Percentiles rank a stretch among this genome's conserved stretches.
phyloP scores from a whole-genome alignment of 2,888 invertebrate species.

The Epinotia brunnichana region DNA sequence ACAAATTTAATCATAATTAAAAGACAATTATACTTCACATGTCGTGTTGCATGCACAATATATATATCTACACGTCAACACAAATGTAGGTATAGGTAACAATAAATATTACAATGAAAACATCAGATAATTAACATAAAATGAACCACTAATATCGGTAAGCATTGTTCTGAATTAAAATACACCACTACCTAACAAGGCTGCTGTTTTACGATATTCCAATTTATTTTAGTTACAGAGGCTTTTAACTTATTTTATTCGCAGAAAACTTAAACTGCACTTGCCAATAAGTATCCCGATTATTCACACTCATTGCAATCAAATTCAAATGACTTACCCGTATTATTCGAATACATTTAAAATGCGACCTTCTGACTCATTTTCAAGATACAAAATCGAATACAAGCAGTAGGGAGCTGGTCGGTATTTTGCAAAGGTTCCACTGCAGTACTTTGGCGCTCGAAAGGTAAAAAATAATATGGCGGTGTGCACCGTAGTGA shows the following conservation, averaged over 20 bases:
- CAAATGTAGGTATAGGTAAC: too few species aligned
- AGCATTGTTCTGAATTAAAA: neutral
- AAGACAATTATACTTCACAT: too few species aligned
- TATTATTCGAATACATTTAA: slow-evolving; percentile 44
- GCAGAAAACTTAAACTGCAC: slow-evolving; percentile 56
- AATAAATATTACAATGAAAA: too few species aligned
- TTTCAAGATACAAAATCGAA: slow-evolving; percentile 44
- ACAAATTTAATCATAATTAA: too few species aligned
- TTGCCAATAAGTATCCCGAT: slow-evolving; percentile 68
- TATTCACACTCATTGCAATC: slow-evolving; percentile 59
- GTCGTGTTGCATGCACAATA: too few species aligned
- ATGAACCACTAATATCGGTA: neutral
- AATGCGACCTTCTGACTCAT: slow-evolving; percentile 5
- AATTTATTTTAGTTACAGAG: slow-evolving; percentile 14
- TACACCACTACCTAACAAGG: neutral
- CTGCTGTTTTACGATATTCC: neutral
- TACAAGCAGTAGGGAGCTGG: slow-evolving; percentile 42
- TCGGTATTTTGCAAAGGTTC: slow-evolving; percentile 43
- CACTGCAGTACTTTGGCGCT: slow-evolving; percentile 62
- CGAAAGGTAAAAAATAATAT: slow-evolving; percentile 60
- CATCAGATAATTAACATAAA: too few species aligned
- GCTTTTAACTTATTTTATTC: slow-evolving; percentile 58
- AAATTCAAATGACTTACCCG: slow-evolving; percentile 43
- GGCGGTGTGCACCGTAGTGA: slow-evolving; percentile 60
- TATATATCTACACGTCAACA: too few species aligned